Base-by-base conservation (phyloP, 1,140 invertebrate species). In the Phthorimaea operculella region DNA sequence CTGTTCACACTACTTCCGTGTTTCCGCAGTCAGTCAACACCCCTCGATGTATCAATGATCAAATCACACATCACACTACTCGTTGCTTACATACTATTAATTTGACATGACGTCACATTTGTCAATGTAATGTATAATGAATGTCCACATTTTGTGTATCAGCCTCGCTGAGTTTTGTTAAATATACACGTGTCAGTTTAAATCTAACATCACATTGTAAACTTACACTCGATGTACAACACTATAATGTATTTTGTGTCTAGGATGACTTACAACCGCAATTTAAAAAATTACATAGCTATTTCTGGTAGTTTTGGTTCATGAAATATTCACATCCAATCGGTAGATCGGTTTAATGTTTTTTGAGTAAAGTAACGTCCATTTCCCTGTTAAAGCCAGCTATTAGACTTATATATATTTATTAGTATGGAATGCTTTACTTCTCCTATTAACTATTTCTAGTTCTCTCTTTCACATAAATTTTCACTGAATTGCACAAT, bases 311-410 rank as follows among this genome's bases (percentile, higher is more conserved):
- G 62, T 55, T 50, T 61, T 53, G 53, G 59, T 57, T 51, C 63
- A 62, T 68, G 59, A 51, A 68, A 52, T 59, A 57, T 36, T 45
- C 59, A 36, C 60, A 57, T 60, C 47, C 60, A 59, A 12, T 21
- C 67, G 57, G 63, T 63, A 69, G 61, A 68, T 63, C 64, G 63
- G 60, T 71, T 64, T 66, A 61, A 62, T 68, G 59, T 56, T 66
- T 67, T 65, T 63, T 64, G 61, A 54, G 21, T 28, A 74, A 66
- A 67, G 39, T 62, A 70, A 79, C 81, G 81, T 84, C 81, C 81
- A 84, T 81, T 82, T 84, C 81, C 81, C 81, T 84, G 81, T 84
- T 84, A 84, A 83, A 82, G 67, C 71, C 77, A 83, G 79, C 81
- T 84, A 84, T 80, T 83, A 83, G 78, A 70, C 58, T 64, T 69